These are phyloP conservation scores for Phoxinus dragarum DNA, from an alignment of 2,797 vertebrate genomes.

Conservation along the genomic window DNA sequence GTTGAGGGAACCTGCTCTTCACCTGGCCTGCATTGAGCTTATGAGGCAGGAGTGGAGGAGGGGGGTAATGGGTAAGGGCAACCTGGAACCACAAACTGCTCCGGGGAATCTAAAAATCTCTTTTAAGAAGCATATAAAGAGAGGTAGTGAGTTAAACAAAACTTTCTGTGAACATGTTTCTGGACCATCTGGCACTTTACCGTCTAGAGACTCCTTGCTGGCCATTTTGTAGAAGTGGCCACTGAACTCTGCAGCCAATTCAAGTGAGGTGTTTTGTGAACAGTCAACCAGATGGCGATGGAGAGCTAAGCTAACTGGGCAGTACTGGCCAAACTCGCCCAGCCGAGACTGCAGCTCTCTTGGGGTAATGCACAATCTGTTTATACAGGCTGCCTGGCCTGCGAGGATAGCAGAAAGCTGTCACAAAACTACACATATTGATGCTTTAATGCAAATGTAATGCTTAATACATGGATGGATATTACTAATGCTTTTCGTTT, in stretches of 20 bases:
- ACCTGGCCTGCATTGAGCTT: slow-evolving; percentile 82
- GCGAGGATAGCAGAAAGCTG: slow-evolving; percentile 29
- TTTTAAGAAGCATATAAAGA: slow-evolving; percentile 65
- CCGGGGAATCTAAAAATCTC: slow-evolving; percentile 87
- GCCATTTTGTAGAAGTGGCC: slow-evolving; percentile 90
- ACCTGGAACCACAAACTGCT: slow-evolving; percentile 83
- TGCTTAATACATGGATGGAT: not conserved
- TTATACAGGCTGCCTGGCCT: slow-evolving; percentile 89
- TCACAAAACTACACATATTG: not conserved
- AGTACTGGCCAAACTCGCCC: slow-evolving; percentile 89
- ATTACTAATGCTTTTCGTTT: not conserved
- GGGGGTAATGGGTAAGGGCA: slow-evolving; percentile 83
- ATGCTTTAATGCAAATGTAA: not conserved
- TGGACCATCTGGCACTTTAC: slow-evolving; percentile 65
- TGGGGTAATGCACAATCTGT: slow-evolving; percentile 87
- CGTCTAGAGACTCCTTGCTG: slow-evolving; percentile 82
- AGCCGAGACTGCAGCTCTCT: slow-evolving; percentile 81
- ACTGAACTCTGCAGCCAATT: slow-evolving; percentile 85
- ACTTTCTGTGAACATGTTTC: not conserved
- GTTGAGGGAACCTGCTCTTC: slow-evolving; percentile 83
- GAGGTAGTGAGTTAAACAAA: not conserved
- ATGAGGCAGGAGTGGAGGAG: slow-evolving; percentile 80
- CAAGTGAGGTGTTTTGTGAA: slow-evolving; percentile 76
- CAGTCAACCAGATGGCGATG: slow-evolving; percentile 84
- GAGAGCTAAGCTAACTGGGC: slow-evolving; percentile 90